Conservation (phyloP, 2,888 invertebrate genomes). For the Rhorus exstirpatorius region DNA sequence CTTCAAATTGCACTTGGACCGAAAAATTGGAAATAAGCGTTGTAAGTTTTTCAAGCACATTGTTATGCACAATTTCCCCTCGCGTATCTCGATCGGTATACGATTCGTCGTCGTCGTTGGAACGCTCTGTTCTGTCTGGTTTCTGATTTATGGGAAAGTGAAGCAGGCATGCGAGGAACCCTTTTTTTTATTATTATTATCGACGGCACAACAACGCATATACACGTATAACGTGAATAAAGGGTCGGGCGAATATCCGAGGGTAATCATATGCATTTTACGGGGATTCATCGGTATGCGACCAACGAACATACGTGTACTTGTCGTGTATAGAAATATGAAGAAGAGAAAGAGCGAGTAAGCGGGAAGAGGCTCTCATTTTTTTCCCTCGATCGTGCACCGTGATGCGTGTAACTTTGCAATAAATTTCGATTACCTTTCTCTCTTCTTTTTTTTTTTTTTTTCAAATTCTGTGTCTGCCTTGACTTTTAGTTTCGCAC, state of each 20-base stretch:
- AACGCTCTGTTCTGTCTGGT: slow-evolving; percentile 45
- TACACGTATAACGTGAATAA: slow-evolving; percentile 75
- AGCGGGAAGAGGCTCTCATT: slow-evolving; percentile 59
- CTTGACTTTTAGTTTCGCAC: slow-evolving; percentile 66
- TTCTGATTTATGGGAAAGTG: slow-evolving; percentile 79
- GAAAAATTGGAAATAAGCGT: slow-evolving; percentile 44
- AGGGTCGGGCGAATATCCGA: slow-evolving; percentile 73
- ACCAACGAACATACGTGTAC: slow-evolving; percentile 51
- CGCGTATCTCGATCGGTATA: neutral
- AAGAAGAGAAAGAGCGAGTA: slow-evolving; percentile 33
- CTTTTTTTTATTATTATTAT: slow-evolving; percentile 75
- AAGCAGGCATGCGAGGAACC: slow-evolving; percentile 74
- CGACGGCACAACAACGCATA: slow-evolving; percentile 66
- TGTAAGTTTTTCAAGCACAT: slow-evolving; percentile 45
- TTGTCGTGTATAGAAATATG: slow-evolving; percentile 23
- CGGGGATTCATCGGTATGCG: slow-evolving; percentile 71
- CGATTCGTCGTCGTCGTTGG: slow-evolving; percentile 27
- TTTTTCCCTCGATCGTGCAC: slow-evolving; percentile 75
- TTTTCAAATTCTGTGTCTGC: slow-evolving; percentile 60
- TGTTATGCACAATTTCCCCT: slow-evolving; percentile 43
- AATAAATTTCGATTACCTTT: slow-evolving; percentile 83
- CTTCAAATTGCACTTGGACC: slow-evolving; percentile 16
- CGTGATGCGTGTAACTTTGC: slow-evolving; percentile 80
- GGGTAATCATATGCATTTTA: slow-evolving; percentile 84
- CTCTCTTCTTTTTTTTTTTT: slow-evolving; percentile 67